Percentiles rank a stretch among this genome's conserved stretches.
These are phyloP conservation scores for Scaptomyza pallida DNA, from an alignment of 1,140 invertebrate species.

Conservation along the genomic window DNA sequence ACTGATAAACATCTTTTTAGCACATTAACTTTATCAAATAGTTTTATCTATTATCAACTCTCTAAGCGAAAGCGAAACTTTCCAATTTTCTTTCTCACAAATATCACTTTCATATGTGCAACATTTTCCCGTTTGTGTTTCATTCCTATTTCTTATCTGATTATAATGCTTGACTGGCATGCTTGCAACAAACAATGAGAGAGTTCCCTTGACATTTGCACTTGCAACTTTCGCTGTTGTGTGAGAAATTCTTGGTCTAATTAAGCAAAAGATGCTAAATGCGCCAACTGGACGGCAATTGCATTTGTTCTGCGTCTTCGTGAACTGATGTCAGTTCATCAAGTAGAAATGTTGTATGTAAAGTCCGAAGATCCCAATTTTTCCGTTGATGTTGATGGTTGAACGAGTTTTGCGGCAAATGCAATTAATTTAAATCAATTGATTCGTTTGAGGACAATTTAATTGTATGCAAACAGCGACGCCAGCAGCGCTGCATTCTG, in stretches of 20 bases:
- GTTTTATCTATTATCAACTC: no score
- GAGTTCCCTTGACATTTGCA: constrained; percentile 22
- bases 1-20: no score
- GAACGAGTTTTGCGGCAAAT: constrained; percentile 70
- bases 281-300: constrained; percentile 57
- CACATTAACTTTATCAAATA: background rate
- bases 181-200: constrained; percentile 7
- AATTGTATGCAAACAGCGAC: constrained; percentile 75
- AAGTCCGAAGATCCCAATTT: background rate
- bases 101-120: constrained; percentile 25
- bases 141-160: constrained; percentile 3
- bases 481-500: constrained; percentile 32
- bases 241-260: constrained; percentile 58
- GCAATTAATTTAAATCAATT: constrained; percentile 84
- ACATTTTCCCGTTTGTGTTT: constrained; percentile 6
- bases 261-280: constrained; percentile 57
- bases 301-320: background rate
- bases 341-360: constrained; percentile 5
- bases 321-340: constrained; percentile 41
- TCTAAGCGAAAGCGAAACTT: background rate
- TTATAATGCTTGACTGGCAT: constrained; percentile 5
- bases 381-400: background rate
- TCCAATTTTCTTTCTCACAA: constrained; percentile 22
- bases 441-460: constrained; percentile 84
- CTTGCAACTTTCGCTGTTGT: background rate